Base-by-base conservation (phyloP, 2,113 vertebrate genomes). In the Struthio camelus region DNA sequence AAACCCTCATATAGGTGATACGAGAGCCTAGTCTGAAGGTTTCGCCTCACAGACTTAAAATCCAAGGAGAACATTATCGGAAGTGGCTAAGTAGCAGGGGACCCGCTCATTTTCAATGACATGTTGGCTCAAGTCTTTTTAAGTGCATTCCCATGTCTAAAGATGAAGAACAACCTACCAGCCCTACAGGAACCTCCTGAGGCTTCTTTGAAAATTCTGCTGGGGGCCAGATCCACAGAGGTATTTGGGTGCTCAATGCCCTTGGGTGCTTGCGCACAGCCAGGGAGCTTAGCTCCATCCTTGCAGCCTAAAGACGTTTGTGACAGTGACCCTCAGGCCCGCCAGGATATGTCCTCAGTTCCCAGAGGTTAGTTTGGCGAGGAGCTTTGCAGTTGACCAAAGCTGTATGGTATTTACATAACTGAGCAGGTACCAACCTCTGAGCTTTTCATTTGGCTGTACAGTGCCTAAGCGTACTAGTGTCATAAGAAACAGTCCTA, bases 51-150 rank as follows among this genome's bases (percentile, higher is more conserved):
- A 1, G 50, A 44, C 53, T 89, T 87, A 30, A 34, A 22, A 2
- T 25, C 24, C 28, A 11, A 88, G 44, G 23, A 67, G 80, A 59
- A 15, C 2, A 0, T 24, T 40, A 20, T 87, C 73, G 78, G 78
- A 40, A 93, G 48, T 17, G n/a, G 30, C 30, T 3, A 4, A 71
- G 85, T 40, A 38, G 30, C 89, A 53, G n/a, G 38, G 20, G 56
- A 66, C 27, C 11, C 3, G 1, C 75, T 82, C 2, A 0, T 28
- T 64, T 38, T 19, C 13, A 0, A 0, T 42, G 46, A 10, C 13
- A 11, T 11, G 4, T 51, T 22, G 34, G 70, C 30, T 48, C 34
- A 28, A 61, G 9, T 6, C 25, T 67, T 85, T 77, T 70, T 66
- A 48, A 91, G 70, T 5, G 4, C 13, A 10, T 80, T 80, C 23